Percentiles rank a stretch among this genome's conserved stretches.
Evolutionary conservation across 1,140 invertebrate species (phyloP).

Genomic region (Berghia stephanieae): DNA sequence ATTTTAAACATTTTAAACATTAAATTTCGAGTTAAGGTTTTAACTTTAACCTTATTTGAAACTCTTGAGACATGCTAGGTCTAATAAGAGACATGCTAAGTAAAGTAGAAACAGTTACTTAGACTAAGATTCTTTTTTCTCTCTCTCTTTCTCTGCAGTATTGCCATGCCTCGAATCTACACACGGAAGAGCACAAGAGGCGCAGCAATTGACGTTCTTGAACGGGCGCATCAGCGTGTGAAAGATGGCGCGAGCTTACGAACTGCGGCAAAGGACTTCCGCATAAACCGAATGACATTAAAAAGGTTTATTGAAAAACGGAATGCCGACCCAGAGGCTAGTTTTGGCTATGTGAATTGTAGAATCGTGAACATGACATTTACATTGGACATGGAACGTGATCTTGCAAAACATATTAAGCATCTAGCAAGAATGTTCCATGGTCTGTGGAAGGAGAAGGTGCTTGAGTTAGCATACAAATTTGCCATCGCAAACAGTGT

Average conservation of each 20-base stretch:
- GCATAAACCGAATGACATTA: neutral
- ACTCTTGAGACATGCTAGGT: no score
- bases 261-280: neutral
- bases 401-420: conserved; percentile 30
- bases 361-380: neutral
- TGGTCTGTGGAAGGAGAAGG: conserved; percentile 24
- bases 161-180: neutral
- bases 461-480: conserved; percentile 7
- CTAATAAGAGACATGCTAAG: no score
- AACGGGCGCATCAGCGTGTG: neutral
- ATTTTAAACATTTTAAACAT: no score
- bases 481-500: conserved; percentile 95
- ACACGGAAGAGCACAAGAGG: neutral
- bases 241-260: neutral
- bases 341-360: neutral
- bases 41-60: no score
- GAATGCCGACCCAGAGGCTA: neutral
- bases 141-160: neutral
- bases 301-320: neutral
- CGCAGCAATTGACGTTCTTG: neutral
- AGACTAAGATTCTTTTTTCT: no score
- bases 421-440: conserved; percentile 17
- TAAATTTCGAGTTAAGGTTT: no score
- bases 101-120: no score
- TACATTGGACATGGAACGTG: conserved; percentile 22